phyloP scores from a whole-genome alignment of 2,113 vertebrate species.

The Clupea harengus region DNA sequence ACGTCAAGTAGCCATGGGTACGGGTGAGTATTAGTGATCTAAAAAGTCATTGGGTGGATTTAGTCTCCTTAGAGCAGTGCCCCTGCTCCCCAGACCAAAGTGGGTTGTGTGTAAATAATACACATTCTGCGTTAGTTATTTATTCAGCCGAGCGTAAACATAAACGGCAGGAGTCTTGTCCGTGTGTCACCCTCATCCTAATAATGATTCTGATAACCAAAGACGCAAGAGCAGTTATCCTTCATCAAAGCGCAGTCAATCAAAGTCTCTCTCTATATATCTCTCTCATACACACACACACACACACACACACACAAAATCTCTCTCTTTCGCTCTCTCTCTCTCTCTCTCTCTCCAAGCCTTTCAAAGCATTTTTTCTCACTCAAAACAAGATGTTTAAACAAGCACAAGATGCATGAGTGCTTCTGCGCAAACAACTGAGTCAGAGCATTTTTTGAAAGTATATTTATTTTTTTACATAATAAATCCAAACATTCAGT shows the following conservation, averaged over 20 bases:
- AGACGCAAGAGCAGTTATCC: constrained; percentile 26
- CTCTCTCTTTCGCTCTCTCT: not conserved
- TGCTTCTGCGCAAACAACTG: not conserved
- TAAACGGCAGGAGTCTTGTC: too few relatives aligned
- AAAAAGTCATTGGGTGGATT: constrained; percentile 24
- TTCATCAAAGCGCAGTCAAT: constrained; percentile 37
- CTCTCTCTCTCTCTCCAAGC: not conserved
- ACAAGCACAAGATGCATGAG: not conserved
- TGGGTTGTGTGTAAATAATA: constrained; percentile 2
- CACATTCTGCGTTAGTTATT: constrained; percentile 13
- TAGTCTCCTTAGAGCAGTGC: constrained; percentile 27
- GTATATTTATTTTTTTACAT: not conserved
- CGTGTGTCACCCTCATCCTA: not conserved
- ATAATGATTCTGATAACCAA: constrained; percentile 32
- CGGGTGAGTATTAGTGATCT: constrained; percentile 17
- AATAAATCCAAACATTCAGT: not conserved
- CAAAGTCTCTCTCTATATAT: constrained; percentile 18
- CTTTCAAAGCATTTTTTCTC: not conserved
- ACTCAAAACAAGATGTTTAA: not conserved
- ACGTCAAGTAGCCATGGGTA: not conserved
- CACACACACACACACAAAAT: not conserved
- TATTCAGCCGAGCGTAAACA: not conserved
- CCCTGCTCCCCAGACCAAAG: not conserved
- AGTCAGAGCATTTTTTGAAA: not conserved
- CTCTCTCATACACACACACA: not conserved